Evolutionary conservation across 1,140 invertebrate genomes (phyloP), one percentile per base, ranked within the genome.

Genomic region (Bombus picipes): DNA sequence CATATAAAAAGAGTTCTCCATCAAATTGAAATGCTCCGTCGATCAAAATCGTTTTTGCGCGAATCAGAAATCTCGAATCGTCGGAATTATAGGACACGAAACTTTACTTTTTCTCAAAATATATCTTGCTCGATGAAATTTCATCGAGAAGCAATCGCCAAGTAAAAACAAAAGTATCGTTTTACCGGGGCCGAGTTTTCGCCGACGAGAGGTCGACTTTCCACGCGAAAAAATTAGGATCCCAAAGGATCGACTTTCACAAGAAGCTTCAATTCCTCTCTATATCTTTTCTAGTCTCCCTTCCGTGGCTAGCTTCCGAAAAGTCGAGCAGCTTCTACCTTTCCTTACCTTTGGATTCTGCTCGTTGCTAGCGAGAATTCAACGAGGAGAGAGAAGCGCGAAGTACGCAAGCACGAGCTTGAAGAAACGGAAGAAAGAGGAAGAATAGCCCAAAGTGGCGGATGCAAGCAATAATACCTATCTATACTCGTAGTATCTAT

Each of bases 141-240:
- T 41, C 18, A 53, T 28, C 47, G 68, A 66, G 18, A 66, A 41
- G 25, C 28, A 68, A 37, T 34, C 22, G 59, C 12, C 15, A 22
- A 70, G 68, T 57, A 13, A 39, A 39, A n/a, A 32, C 37, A 71
- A 41, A 22, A 25, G 8, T 39, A 28, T 43, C 34, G 37, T 1
- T 73, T n/a, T 18, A 41, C 71, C 71, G 28, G 9, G 10, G 2
- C 28, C 25, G 47, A 22, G 18, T 53, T 53, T 53, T 2, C 47
- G 6, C 1, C 6, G 25, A 34, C 5, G 32, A 25, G n/a, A 47
- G 18, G 12, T 10, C 9, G 8, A 47, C 3, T 68, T 68, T 79
- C 28, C n/a, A 12, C 32, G n/a, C n/a, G 57, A 86, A 80, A 66
- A 85, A 90, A 90, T 90, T 89, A 85, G 75, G 43, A 75, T 75